A percentile compares a stretch with the other conserved stretches of the same genome.
Conservation (phyloP, 1,140 invertebrate species). For the Cepaea nemoralis region DNA sequence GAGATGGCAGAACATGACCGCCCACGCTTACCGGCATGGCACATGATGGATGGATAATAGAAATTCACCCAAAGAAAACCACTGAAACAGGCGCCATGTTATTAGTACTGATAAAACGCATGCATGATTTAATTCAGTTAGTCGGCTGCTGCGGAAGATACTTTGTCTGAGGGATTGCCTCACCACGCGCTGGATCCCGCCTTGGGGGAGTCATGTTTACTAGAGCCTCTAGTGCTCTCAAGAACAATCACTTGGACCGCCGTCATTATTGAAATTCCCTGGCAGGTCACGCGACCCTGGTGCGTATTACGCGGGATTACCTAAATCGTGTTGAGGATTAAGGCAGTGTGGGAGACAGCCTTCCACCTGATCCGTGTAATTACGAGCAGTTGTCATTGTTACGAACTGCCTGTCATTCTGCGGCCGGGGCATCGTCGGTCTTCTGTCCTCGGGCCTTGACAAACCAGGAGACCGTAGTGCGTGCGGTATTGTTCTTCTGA, state of each 20-base stretch:
- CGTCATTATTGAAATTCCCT: background rate
- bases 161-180: background rate
- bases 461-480: background rate
- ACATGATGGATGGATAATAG: too few relatives aligned
- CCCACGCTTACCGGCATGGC: too few relatives aligned
- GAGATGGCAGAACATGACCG: too few relatives aligned
- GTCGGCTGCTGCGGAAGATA: background rate
- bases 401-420: conserved; percentile 9
- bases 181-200: background rate
- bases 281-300: background rate
- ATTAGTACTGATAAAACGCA: too few relatives aligned
- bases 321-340: background rate
- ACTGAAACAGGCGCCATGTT: too few relatives aligned
- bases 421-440: background rate
- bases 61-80: too few relatives aligned
- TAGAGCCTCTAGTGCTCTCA: background rate
- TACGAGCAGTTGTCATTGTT: background rate
- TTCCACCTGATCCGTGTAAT: background rate
- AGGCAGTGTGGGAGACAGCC: background rate
- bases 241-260: background rate
- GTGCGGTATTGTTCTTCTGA: background rate
- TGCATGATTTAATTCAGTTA: background rate
- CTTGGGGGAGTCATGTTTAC: background rate
- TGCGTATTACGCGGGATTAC: conserved; percentile 11
- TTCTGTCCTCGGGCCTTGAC: background rate